A percentile compares a stretch with the other conserved stretches of the same genome.
phyloP scores from a whole-genome alignment of 2,113 vertebrate genomes.

The Phaethornis superciliosus region DNA sequence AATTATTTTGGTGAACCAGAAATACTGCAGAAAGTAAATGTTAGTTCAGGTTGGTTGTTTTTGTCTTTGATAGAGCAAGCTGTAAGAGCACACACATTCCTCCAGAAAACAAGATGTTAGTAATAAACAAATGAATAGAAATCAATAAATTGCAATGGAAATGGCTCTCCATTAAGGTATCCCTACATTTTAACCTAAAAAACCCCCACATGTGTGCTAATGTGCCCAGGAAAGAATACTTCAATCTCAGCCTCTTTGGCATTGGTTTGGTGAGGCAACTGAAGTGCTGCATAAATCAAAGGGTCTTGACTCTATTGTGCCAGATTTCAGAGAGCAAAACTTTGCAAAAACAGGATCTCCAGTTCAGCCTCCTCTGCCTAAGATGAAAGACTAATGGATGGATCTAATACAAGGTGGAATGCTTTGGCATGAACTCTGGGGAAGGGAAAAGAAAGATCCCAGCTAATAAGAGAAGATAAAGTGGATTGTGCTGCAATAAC shows the following conservation, averaged over 20 bases:
- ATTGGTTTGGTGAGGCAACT: not conserved
- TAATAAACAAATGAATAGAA: not conserved
- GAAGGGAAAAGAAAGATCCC: not conserved
- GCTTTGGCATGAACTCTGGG: not conserved
- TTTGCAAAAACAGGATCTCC: not conserved
- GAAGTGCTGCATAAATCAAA: not conserved
- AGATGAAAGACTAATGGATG: not conserved
- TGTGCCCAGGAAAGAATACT: not conserved
- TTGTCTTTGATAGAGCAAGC: slow-evolving; percentile 19
- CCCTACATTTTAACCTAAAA: not conserved
- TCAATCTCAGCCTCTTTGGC: not conserved
- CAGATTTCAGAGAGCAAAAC: not conserved
- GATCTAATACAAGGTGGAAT: not conserved
- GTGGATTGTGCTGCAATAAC: not conserved
- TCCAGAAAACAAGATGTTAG: not conserved
- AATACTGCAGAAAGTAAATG: slow-evolving; percentile 63
- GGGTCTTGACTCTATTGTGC: not conserved
- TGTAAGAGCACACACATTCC: not conserved
- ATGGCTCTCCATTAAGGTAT: not conserved
- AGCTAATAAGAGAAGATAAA: not conserved
- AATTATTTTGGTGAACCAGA: slow-evolving; percentile 73
- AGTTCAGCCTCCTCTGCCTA: not conserved
- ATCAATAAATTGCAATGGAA: not conserved
- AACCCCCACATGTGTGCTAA: not conserved
- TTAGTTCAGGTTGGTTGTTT: slow-evolving; percentile 54